A percentile compares a stretch with the other conserved stretches of the same genome.
These are phyloP conservation scores for Sebastes minor DNA, from an alignment of 2,797 vertebrate species.

Conservation along the genomic window DNA sequence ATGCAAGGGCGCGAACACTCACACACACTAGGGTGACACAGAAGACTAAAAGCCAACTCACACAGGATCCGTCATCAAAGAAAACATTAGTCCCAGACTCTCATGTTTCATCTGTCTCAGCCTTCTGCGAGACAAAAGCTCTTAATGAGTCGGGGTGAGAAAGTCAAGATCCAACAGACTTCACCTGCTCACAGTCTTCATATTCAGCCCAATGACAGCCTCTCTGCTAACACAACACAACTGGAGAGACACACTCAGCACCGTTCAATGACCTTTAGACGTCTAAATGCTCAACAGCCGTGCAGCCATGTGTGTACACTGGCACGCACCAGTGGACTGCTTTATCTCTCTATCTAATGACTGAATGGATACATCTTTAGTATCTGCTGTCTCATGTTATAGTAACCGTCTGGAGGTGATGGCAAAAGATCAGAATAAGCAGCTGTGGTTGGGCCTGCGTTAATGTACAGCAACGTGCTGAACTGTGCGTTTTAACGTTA, in stretches of 20 bases:
- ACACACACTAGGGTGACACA: background rate
- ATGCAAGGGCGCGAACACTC: background rate
- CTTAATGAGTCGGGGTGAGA: slow-evolving; percentile 59
- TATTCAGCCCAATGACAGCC: slow-evolving; percentile 56
- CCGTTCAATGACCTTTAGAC: slow-evolving; percentile 14
- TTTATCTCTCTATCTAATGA: slow-evolving; percentile 31
- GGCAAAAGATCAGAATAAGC: slow-evolving; percentile 43
- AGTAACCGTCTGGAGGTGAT: slow-evolving; percentile 42
- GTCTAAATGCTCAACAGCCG: slow-evolving; percentile 30
- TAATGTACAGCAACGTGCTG: background rate
- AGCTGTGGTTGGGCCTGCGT: slow-evolving; percentile 40
- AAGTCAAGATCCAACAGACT: slow-evolving; percentile 44
- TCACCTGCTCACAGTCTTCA: slow-evolving; percentile 53
- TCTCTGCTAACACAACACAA: slow-evolving; percentile 30
- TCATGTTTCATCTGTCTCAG: slow-evolving; percentile 66
- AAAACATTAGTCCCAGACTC: slow-evolving; percentile 53
- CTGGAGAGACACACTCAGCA: slow-evolving; percentile 16
- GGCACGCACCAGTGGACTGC: slow-evolving; percentile 32
- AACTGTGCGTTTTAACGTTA: slow-evolving; percentile 22
- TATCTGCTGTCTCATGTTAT: slow-evolving; percentile 34
- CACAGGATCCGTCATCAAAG: slow-evolving; percentile 70
- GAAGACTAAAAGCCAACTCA: slow-evolving; percentile 47
- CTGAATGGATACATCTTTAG: slow-evolving; percentile 42
- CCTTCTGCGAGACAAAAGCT: slow-evolving; percentile 59
- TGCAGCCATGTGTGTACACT: slow-evolving; percentile 23